Evolutionary conservation across 2,113 vertebrate genomes (phyloP).

Genomic region (Brachyhypopomus gauderio): DNA sequence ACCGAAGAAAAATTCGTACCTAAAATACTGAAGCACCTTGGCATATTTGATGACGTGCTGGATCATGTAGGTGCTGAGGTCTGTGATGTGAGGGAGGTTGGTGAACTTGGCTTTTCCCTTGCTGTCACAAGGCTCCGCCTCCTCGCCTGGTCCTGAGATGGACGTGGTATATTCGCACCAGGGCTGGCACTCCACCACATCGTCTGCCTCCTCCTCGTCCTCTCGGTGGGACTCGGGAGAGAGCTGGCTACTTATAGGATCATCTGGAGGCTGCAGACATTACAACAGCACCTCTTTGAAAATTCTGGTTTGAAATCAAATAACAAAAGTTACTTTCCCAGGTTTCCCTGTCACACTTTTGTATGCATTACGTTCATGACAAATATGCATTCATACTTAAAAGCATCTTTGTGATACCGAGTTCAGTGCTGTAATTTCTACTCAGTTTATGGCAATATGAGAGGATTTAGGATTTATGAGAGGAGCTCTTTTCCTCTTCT

Average conservation of each 20-base stretch:
- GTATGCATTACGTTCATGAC: no score
- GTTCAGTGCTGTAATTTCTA: no score
- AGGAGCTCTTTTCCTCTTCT: no score
- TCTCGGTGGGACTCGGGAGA: not conserved
- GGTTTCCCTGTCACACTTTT: no score
- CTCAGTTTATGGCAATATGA: no score
- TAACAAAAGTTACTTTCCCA: no score
- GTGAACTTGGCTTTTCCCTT: slow-evolving; percentile 52
- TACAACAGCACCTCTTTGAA: not conserved
- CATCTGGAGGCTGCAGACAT: slow-evolving; percentile 53
- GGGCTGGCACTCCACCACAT: not conserved
- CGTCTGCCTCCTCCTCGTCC: not conserved
- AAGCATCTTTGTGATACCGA: no score
- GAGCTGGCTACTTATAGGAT: not conserved
- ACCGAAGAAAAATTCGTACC: slow-evolving; percentile 58
- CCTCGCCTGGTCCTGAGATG: not conserved
- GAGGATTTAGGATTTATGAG: no score
- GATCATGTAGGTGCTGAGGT: slow-evolving; percentile 76
- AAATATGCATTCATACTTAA: no score
- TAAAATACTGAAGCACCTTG: slow-evolving; percentile 71
- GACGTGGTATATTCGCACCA: slow-evolving; percentile 15
- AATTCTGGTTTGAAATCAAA: not conserved
- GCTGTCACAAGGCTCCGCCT: not conserved
- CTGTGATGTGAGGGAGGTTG: slow-evolving; percentile 72
- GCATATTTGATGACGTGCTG: slow-evolving; percentile 76